Percentiles rank a stretch among this genome's conserved stretches.
phyloP scores from a whole-genome alignment of 2,113 vertebrate species.

The Antechinus stuartii region DNA sequence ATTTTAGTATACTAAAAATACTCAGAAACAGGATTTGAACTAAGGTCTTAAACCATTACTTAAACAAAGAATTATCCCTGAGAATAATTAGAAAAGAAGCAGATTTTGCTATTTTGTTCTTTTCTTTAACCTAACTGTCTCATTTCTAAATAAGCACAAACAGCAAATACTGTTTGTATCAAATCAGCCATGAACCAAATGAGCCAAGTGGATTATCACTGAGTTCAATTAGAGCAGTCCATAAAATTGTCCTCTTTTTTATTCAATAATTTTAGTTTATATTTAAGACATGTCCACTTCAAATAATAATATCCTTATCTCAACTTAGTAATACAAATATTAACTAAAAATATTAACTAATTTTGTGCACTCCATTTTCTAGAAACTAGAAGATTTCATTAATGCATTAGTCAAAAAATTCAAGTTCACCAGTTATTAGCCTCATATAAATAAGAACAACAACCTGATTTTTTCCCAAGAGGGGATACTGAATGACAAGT shows the following conservation, averaged over 20 bases:
- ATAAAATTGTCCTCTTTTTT: slow-evolving; percentile 35
- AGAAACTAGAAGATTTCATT: slow-evolving; percentile 8
- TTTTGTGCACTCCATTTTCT: slow-evolving; percentile 5
- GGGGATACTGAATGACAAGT: neutral
- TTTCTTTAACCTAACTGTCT: neutral
- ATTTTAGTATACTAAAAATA: too few species aligned
- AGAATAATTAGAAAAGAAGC: slow-evolving; percentile 1
- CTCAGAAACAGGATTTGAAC: neutral
- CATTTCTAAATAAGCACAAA: slow-evolving; percentile 17
- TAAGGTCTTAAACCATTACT: slow-evolving; percentile 9
- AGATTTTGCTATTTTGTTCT: slow-evolving; percentile 27
- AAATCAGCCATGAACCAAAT: neutral
- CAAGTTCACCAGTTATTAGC: neutral
- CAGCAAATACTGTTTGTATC: slow-evolving; percentile 13
- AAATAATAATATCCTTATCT: neutral
- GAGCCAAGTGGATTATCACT: neutral
- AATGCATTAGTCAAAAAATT: slow-evolving; percentile 16
- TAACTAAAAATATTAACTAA: neutral
- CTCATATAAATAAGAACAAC: slow-evolving; percentile 40
- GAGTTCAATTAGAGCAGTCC: slow-evolving; percentile 19
- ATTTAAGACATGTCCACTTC: slow-evolving; percentile 18
- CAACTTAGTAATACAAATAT: neutral
- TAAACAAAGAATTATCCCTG: neutral
- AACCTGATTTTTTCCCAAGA: slow-evolving; percentile 40
- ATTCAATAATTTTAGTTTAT: neutral